Base-by-base conservation (phyloP, 2,888 invertebrate genomes). In the Hypena proboscidalis region DNA sequence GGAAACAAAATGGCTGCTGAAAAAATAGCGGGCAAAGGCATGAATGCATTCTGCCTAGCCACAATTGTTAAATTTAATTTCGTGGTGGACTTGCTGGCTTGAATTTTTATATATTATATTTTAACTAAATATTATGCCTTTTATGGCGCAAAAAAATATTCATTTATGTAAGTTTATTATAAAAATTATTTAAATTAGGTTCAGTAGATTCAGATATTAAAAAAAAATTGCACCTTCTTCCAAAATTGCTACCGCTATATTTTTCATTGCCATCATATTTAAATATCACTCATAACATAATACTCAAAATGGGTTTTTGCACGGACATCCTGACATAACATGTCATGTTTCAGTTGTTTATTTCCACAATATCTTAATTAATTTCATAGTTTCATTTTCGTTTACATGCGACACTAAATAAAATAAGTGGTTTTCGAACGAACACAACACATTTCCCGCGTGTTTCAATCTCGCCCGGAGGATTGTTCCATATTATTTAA, bases 51-150 rank as follows among this genome's bases (percentile, higher is more conserved):
- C 44, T 19, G 20, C 19, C 35, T 25, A 43, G 42, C 48, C 55
- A 20, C 45, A 64, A 60, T 62, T 38, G 60, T 52, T 55, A 43
- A 67, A 70, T 67, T 59, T 50, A 51, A 62, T 60, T 37, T 39
- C 19, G 20, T 17, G 17, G 22, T 3, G 13, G 11, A 20, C 23
- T 19, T 4, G n/a, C 7, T 27, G 11, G 1, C n/a, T 10, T 2
- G 37, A 42, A 40, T 61, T 54, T 42, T 23, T 29, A 42, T 11
- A 15, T 23, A 34, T 48, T 54, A 41, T 29, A 3, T 25, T 3
- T 23, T 2, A 23, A 9, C 14, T 26, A 3, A 13, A 14, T 26
- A 2, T 10, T 7, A n/a, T 27, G 4, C n/a, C n/a, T 22, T 22
- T 22, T 22, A 6, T 22, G 4, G 3, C n/a, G n/a, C 7, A 6